Conservation (phyloP, 2,113 vertebrate genomes). For the Dasyornis broadbenti region DNA sequence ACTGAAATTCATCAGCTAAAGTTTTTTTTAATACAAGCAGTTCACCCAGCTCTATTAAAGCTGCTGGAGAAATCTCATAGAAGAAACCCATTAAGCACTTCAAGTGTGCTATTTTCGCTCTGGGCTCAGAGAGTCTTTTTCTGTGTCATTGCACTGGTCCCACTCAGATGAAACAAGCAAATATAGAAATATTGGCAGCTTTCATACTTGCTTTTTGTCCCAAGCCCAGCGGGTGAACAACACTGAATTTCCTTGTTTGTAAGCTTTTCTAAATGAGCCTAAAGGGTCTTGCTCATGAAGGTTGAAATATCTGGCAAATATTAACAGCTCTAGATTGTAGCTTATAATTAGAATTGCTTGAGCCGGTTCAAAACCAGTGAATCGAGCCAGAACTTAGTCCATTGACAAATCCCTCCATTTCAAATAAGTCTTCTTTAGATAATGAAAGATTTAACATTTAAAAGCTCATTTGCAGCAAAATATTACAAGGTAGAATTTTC, state of each 20-base stretch:
- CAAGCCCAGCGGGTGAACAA: background rate
- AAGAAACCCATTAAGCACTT: conserved; percentile 58
- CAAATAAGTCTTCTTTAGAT: background rate
- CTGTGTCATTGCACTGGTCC: conserved; percentile 47
- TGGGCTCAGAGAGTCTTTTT: conserved; percentile 46
- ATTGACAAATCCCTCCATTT: background rate
- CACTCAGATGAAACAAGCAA: conserved; percentile 53
- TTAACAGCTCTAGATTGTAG: conserved; percentile 10
- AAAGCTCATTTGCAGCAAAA: background rate
- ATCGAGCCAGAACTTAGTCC: background rate
- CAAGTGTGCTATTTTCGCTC: conserved; percentile 54
- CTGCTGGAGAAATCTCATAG: conserved; percentile 39
- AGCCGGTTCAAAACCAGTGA: conserved; percentile 18
- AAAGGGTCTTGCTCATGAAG: conserved; percentile 42
- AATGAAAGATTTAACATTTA: background rate
- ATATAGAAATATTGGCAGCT: conserved; percentile 56
- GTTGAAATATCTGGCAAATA: conserved; percentile 51
- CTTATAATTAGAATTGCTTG: conserved; percentile 30
- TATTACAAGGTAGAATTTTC: background rate
- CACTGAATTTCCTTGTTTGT: conserved; percentile 29
- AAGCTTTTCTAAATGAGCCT: conserved; percentile 62
- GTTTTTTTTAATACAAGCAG: background rate
- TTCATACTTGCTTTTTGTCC: conserved; percentile 40
- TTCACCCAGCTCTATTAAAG: conserved; percentile 42
- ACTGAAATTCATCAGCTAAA: background rate